Evolutionary conservation across 2,888 invertebrate genomes (phyloP), one percentile per base, ranked within the genome.

Genomic region (Synergus umbraculus): DNA sequence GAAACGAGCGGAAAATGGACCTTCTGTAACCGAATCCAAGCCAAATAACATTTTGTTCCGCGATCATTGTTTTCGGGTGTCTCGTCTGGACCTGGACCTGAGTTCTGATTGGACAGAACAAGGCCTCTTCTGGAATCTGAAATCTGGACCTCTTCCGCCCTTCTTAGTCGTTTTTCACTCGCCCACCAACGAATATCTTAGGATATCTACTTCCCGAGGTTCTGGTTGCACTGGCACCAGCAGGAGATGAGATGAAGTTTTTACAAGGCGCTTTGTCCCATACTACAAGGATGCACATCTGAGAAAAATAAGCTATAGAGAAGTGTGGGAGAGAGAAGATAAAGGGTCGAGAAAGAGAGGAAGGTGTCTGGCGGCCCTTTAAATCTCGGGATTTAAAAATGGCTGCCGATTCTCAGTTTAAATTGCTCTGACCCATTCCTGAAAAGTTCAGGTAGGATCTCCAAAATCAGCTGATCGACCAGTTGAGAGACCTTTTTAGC

Each of bases 1-100:
- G 73, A 73, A 73, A 73, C 73, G 73, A 73, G 73, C 73, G 73
- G 73, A 73, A 73, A 73, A 73, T 73, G 73, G 54, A 54, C 73
- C 49, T 54, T 73, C 73, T 37, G 73, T 73, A 73, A 73, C 54
- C 37, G 46, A 73, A 73, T 73, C 73, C 73, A 54, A 73, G 49
- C 73, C 37, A 73, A 73, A 73, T 73, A 73, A 15, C 73, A 41
- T 73, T 73, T 54, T 54, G 9, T n/a, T 73, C 54, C 54, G 29
- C 54, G 41, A 73, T 73, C 49, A 73, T 73, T 73, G 73, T 73
- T 73, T 73, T 73, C 73, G 29, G 54, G 13, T 37, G 49, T 73
- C 54, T n/a, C 13, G 54, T 29, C 49, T 43, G 44, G 44, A 66
- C 65, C 41, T n/a, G 15, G 66, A 15, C n/a, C 49, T 49, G 15